Conservation (phyloP, 2,888 invertebrate genomes). For the Temnothorax rugatulus region DNA sequence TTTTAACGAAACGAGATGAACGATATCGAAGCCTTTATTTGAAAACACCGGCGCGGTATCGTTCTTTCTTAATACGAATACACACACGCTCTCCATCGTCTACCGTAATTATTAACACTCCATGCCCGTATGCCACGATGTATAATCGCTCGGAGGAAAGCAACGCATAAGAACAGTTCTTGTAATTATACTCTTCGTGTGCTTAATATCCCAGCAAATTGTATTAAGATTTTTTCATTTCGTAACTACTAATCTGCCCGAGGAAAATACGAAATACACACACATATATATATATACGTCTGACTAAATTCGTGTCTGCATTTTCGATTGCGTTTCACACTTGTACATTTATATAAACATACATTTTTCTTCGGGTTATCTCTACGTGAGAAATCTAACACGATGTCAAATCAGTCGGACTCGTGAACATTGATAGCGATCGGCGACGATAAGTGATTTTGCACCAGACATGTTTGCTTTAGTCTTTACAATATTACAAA, state of each 20-base stretch:
- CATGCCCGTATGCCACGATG: conserved; percentile 67
- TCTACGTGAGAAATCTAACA: neutral
- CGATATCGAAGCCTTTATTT: conserved; percentile 40
- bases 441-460: neutral
- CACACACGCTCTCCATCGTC: conserved; percentile 63
- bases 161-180: conserved; percentile 68
- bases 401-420: neutral
- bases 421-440: neutral
- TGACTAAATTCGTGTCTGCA: neutral
- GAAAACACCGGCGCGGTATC: conserved; percentile 55
- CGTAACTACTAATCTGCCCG: conserved; percentile 49
- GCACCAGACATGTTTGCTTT: neutral
- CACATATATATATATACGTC: neutral
- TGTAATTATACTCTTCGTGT: conserved; percentile 72
- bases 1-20: conserved; percentile 1
- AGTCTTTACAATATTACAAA: neutral
- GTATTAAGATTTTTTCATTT: conserved; percentile 73
- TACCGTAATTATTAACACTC: conserved; percentile 74
- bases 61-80: conserved; percentile 64
- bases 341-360: neutral
- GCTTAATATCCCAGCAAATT: conserved; percentile 74
- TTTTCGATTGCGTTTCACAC: neutral
- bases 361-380: conserved; percentile 9
- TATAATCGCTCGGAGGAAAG: conserved; percentile 69
- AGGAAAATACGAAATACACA: conserved; percentile 13